phyloP scores from a whole-genome alignment of 1,140 invertebrate species.

The Cotesia chilonis region DNA sequence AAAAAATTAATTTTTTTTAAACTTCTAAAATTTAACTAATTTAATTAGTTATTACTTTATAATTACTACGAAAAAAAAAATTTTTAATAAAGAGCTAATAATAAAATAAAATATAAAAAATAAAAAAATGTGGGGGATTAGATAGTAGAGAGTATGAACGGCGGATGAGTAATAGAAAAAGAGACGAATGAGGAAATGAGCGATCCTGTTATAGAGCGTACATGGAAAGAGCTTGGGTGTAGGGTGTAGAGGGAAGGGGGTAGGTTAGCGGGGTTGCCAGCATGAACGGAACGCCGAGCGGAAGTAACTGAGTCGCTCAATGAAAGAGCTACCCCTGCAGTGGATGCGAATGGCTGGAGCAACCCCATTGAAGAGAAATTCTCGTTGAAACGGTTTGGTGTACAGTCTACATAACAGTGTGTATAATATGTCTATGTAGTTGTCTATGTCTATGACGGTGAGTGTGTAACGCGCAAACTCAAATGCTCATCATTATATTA shows the following conservation, averaged over 20 bases:
- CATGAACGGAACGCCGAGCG: conserved; percentile 39
- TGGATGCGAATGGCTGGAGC: conserved; percentile 28
- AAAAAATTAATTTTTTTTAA: too few relatives aligned
- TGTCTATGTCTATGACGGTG: background rate
- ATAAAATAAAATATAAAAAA: too few relatives aligned
- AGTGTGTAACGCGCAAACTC: conserved; percentile 1
- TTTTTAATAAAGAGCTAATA: too few relatives aligned
- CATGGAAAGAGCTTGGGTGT: background rate
- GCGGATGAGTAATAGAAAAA: conserved; percentile 3
- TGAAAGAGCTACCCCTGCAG: conserved; percentile 34
- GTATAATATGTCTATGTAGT: background rate
- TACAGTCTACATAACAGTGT: too few relatives aligned
- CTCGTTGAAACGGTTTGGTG: background rate
- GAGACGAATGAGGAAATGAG: background rate
- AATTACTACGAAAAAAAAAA: too few relatives aligned
- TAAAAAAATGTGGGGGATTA: background rate
- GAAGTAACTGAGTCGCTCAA: conserved; percentile 37
- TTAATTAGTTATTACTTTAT: too few relatives aligned
- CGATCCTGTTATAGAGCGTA: background rate
- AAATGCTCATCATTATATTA: conserved; percentile 3
- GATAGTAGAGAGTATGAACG: background rate
- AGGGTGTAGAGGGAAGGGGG: background rate
- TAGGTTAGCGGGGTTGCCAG: background rate
- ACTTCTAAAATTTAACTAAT: too few relatives aligned
- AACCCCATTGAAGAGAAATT: conserved; percentile 19